Base-by-base conservation (phyloP, 2,888 invertebrate species). In the Caenorhabditis sp. region DNA sequence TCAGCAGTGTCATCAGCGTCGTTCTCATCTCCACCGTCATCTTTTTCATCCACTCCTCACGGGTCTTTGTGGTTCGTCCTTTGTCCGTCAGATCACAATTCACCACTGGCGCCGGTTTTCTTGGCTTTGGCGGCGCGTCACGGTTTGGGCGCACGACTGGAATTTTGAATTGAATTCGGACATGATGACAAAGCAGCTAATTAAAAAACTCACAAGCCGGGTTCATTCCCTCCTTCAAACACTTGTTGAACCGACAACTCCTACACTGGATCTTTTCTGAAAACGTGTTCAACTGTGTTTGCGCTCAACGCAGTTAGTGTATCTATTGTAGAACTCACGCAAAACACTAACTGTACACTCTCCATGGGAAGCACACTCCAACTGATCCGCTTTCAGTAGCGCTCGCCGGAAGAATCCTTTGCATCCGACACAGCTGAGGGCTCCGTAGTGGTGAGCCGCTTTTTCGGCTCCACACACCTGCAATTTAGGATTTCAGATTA, bases 331-430 rank as follows among this genome's bases (percentile, higher is more conserved):
- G 15, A 53, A 66, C 73, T 61, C 39, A 74, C 74, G 75, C 43
- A 39, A 58, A 50, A 58, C 45, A 55, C 70, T 79, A 35, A 82
- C 66, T 15, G 72, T 37, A 77, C 87, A 87, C 32, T 79, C 63
- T 27, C 83, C 83, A 27, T 80, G 56, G 5, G 77, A 75, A 6
- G 79, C 62, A 66, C 87, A 87, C 53, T 87, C 87, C 59, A 87
- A 71, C 61, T 87, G 86, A 65, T 87, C 86, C 35, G 84, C 85
- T 48, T 86, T 83, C 50, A 87, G 84, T 32, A 87, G 78, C 0
- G 87, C 87, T 39, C 87, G 75, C 7, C 87, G 82, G 66, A 87
- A 87, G 61, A 87, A 87, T 24, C 87, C 87, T 61, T 83, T 83
- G 53, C 82, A 85, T 9, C 85, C 85, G 26, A 85, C 83, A 68